Evolutionary conservation across 2,113 vertebrate species (phyloP).

Genomic region (Chamaea fasciata): DNA sequence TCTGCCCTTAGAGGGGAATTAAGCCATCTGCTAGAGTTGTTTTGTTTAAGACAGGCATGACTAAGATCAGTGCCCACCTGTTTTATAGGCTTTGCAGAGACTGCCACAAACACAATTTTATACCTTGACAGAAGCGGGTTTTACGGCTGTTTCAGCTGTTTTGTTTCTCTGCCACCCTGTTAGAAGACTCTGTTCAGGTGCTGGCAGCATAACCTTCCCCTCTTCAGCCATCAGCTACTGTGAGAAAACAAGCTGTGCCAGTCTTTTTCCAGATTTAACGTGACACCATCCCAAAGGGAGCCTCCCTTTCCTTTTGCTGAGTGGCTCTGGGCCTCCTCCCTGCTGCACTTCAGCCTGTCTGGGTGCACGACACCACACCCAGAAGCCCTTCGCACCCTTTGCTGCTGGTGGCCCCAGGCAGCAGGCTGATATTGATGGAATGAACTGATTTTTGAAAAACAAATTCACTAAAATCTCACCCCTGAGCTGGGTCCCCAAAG

Average conservation of each 20-base stretch:
- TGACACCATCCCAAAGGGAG: background rate
- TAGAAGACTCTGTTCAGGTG: fast-evolving
- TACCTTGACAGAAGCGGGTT: background rate
- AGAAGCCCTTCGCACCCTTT: background rate
- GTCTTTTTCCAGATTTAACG: background rate
- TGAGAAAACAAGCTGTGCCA: background rate
- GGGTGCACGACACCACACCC: background rate
- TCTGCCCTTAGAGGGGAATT: background rate
- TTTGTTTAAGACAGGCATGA: background rate
- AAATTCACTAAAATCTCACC: background rate
- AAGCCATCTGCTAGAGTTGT: background rate
- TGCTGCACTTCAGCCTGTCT: background rate
- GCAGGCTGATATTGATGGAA: background rate
- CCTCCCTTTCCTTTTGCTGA: background rate
- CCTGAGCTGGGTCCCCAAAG: background rate
- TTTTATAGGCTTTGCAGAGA: background rate
- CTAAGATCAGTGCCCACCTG: background rate
- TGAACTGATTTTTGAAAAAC: background rate
- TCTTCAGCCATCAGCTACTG: background rate
- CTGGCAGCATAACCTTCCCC: background rate
- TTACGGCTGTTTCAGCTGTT: background rate
- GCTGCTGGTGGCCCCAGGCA: background rate
- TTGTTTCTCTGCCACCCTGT: background rate
- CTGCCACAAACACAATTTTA: background rate
- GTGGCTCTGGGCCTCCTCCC: background rate